Evolutionary conservation across 2,113 vertebrate genomes (phyloP).

Genomic region (Diphyllodes magnificus): DNA sequence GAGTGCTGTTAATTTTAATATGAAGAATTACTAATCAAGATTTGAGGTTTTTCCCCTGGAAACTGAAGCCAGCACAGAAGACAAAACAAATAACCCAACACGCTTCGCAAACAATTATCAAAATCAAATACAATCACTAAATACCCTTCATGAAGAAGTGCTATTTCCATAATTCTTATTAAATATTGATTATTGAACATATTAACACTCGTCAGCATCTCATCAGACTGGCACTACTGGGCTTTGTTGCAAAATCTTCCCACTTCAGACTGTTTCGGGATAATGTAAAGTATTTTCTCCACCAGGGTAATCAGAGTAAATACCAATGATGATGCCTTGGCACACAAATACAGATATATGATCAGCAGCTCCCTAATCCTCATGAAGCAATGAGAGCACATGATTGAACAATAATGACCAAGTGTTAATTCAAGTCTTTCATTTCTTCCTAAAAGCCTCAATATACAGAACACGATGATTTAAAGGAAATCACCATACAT

Average conservation of each 20-base stretch:
- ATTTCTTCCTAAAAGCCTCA: background rate
- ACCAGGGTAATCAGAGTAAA: slow-evolving; percentile 1
- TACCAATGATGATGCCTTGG: background rate
- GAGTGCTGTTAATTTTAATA: background rate
- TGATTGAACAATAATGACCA: background rate
- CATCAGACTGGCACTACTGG: background rate
- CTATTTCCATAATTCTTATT: background rate
- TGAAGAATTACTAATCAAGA: background rate
- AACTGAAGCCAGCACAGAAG: background rate
- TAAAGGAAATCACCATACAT: background rate
- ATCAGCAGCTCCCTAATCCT: background rate
- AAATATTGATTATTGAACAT: slow-evolving; percentile 33
- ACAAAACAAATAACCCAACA: background rate
- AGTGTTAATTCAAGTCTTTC: background rate
- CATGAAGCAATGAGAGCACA: background rate
- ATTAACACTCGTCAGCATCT: background rate
- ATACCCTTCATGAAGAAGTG: background rate
- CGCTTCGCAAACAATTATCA: background rate
- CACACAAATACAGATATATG: background rate
- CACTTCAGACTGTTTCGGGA: background rate
- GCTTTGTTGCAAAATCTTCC: background rate
- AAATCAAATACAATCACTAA: background rate
- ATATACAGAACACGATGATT: background rate
- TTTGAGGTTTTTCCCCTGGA: background rate
- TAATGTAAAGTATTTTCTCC: background rate